These are phyloP conservation scores for Ostrea denselamellosa DNA, from an alignment of 1,140 invertebrate species.

Conservation along the genomic window DNA sequence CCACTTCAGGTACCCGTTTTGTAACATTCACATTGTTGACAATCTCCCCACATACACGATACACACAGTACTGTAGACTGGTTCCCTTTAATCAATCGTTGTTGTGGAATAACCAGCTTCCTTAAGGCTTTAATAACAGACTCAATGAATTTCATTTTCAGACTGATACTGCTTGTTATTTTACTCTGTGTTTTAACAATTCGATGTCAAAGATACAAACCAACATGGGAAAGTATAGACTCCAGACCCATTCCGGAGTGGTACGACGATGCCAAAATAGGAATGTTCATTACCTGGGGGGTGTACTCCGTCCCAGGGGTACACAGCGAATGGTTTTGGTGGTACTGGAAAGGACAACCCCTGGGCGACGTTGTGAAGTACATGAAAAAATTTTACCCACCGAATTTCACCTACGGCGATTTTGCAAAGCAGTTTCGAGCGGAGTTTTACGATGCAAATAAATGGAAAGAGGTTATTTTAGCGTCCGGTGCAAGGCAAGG, in stretches of 20 bases:
- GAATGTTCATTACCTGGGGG: conserved; percentile 80
- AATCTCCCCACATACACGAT: no score
- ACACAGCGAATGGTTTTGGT: conserved; percentile 73
- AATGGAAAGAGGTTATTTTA: conserved; percentile 74
- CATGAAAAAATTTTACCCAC: conserved; percentile 72
- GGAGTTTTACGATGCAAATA: conserved; percentile 70
- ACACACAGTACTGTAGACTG: no score
- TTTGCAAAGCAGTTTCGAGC: conserved; percentile 74
- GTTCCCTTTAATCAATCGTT: no score
- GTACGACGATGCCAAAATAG: conserved; percentile 79
- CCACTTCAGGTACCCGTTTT: no score
- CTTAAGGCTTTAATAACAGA: no score
- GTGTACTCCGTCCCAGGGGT: conserved; percentile 77
- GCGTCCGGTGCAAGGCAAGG: conserved; percentile 74
- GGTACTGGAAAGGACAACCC: conserved; percentile 67
- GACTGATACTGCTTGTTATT: no score
- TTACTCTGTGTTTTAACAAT: no score
- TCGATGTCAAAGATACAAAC: not conserved
- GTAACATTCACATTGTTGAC: no score
- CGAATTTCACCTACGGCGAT: conserved; percentile 75
- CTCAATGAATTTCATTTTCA: no score
- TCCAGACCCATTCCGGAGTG: conserved; percentile 77
- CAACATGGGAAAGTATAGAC: conserved; percentile 78
- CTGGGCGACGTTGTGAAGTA: conserved; percentile 59
- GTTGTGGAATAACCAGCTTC: no score